These are phyloP conservation scores for Zoroaster sp. DNA, from an alignment of 53 echinoderm and acorn worm genomes.

Conservation along the genomic window DNA sequence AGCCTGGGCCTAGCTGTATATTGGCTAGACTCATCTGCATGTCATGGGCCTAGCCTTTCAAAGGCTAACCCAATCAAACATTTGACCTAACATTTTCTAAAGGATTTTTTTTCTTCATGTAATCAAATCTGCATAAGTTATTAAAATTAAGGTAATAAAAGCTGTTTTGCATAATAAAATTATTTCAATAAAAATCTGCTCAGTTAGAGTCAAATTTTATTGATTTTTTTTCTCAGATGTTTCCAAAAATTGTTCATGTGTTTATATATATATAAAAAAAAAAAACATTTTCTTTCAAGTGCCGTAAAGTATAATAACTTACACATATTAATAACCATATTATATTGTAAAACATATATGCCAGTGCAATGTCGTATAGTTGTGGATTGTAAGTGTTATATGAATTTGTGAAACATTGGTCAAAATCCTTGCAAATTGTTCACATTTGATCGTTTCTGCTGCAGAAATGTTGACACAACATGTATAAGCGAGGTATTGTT, in stretches of 20 bases:
- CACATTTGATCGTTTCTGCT: not conserved
- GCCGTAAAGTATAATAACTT: conserved; percentile 32
- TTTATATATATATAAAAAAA: not conserved
- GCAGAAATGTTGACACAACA: too few species aligned
- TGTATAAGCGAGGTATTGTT: not conserved
- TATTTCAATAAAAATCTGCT: not conserved
- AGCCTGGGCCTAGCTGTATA: too few species aligned
- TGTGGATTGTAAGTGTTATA: conserved; percentile 7
- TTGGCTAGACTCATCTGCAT: too few species aligned
- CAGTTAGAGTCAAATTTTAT: not conserved
- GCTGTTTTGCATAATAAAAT: not conserved
- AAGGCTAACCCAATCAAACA: too few species aligned
- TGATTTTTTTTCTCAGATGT: not conserved
- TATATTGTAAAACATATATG: conserved; percentile 10
- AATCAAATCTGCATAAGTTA: too few species aligned
- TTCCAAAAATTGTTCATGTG: too few species aligned
- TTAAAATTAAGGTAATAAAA: too few species aligned
- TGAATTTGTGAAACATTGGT: conserved; percentile 7
- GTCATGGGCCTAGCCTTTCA: too few species aligned
- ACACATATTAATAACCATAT: not conserved
- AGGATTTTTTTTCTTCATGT: too few species aligned
- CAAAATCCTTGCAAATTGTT: not conserved
- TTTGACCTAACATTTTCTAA: too few species aligned
- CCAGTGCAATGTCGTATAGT: conserved; percentile 47
- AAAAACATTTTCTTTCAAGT: conserved; percentile 8